Base-by-base conservation (phyloP, 2,888 invertebrate genomes). In the Ornithoptera priamus region DNA sequence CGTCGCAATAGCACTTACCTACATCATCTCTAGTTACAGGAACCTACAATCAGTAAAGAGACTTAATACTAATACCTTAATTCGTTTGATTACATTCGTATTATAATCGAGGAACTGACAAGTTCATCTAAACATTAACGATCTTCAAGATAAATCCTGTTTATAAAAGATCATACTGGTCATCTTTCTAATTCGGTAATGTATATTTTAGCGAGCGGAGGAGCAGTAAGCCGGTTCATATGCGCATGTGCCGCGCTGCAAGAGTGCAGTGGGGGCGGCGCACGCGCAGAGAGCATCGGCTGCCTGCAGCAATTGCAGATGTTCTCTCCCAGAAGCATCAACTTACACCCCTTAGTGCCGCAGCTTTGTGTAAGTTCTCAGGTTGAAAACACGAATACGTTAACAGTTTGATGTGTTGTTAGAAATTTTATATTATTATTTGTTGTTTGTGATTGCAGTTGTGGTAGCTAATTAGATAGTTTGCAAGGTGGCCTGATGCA, bases 271-370 rank as follows among this genome's bases (percentile, higher is more conserved):
- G 95, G 96, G 90, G 97, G 98, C 6, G 94, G 97, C 71, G 98
- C 99, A 6, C 97, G 98, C 85, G 97, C 99, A 0, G 99, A 99
- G 88, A 99, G 99, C 15, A 96, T 98, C 22, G 97, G 97, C 53
- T 99, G 99, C 80, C 94, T 99, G 65, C 99, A 99, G 85, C 99
- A 99, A 83, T 93, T 99, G 78, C 99, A 99, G 93, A 94, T 99
- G 87, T 99, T 99, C 92, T 99, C 99, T 68, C 98, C 99, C 0
- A 94, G 97, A 75, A 98, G 99, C 85, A 97, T 99, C 73, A 98
- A 99, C 89, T 93, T 99, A 77, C 97, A 97, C 70, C 96, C 97
- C 0, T 94, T 99, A 56, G 98, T 99, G 76, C 98, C 98, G 59
- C 97, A 97, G 65, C 93, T 99, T 63, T 99, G 98, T 87, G 97